Evolutionary conservation across 2,113 vertebrate genomes (phyloP), one percentile per base, ranked within the genome.

Genomic region (Ascaphus truei): DNA sequence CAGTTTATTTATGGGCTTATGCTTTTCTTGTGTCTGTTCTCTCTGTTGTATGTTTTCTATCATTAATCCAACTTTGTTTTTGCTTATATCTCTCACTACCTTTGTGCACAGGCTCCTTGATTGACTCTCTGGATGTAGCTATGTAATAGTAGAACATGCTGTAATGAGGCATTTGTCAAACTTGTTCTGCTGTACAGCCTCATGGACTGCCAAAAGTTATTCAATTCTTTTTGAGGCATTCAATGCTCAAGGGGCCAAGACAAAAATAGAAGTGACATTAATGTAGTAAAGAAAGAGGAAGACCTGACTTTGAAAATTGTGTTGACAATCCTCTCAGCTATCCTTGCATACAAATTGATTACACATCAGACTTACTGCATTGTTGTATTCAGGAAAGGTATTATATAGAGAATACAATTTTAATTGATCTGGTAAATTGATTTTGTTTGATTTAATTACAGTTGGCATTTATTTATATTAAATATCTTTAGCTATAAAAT

Each of bases 301-400:
- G 55, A 30, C 45, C 45, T 39, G 33, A 29, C 43, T 41, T 41
- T 68, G 30, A 65, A 65, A 65, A 39, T 31, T n/a, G 15, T 30
- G 30, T 26, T 6, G 12, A 25, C 61, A 51, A 31, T 11, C 12
- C 27, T 36, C 23, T 37, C 5, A 12, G 34, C 29, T 65, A 26
- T 52, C 25, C 34, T 65, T 65, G 53, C 34, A 39, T 41, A 39
- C 51, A 53, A 65, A 53, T 41, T 65, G 62, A 65, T 65, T 62
- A 53, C 25, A 45, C 58, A 43, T n/a, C 27, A 37, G 16, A 43
- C 13, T 27, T 48, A 52, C 36, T 41, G 48, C 36, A 53, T 65
- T 53, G n/a, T 53, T 53, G 62, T 29, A 53, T 53, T 65, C 34
- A 41, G 25, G 30, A 65, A 48, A 65, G 53, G 52, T 52, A 65